Conservation (phyloP, 2,888 invertebrate species). For the Beris chalybata region DNA sequence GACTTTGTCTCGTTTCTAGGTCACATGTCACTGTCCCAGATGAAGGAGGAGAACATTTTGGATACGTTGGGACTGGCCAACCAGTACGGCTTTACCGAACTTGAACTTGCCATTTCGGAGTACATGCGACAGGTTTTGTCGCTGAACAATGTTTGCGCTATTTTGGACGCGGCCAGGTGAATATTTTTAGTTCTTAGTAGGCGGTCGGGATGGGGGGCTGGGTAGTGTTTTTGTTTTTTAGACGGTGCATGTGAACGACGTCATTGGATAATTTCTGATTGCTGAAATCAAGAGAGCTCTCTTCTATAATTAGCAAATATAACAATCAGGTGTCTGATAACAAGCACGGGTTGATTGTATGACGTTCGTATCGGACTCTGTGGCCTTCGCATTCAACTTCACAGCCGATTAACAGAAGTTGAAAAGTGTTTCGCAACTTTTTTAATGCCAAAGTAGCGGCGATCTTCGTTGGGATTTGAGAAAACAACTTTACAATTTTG, state of each 20-base stretch:
- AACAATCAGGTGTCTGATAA: too few species aligned
- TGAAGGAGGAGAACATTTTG: slow-evolving; percentile 70
- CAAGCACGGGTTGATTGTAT: too few species aligned
- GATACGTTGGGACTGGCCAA: slow-evolving; percentile 86
- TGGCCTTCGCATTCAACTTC: too few species aligned
- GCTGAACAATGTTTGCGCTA: slow-evolving; percentile 88
- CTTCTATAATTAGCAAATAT: too few species aligned
- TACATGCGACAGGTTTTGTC: slow-evolving; percentile 87
- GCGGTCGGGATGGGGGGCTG: neutral
- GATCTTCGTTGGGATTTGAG: too few species aligned
- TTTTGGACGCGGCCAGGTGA: slow-evolving; percentile 85
- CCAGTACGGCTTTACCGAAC: slow-evolving; percentile 90
- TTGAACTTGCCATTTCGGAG: slow-evolving; percentile 91
- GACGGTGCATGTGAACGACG: neutral
- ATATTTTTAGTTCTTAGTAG: slow-evolving; percentile 10
- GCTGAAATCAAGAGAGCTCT: too few species aligned
- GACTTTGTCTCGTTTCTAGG: slow-evolving; percentile 52
- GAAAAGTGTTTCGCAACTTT: too few species aligned
- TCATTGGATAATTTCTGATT: neutral
- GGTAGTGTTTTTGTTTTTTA: neutral
- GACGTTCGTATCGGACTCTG: too few species aligned
- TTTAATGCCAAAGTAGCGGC: too few species aligned
- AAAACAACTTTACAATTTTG: too few species aligned
- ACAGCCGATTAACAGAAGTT: too few species aligned
- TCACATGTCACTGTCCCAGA: slow-evolving; percentile 67